A percentile compares a stretch with the other conserved stretches of the same genome.
Evolutionary conservation across 2,888 invertebrate species (phyloP).

Genomic region (Cremastinae sp.): DNA sequence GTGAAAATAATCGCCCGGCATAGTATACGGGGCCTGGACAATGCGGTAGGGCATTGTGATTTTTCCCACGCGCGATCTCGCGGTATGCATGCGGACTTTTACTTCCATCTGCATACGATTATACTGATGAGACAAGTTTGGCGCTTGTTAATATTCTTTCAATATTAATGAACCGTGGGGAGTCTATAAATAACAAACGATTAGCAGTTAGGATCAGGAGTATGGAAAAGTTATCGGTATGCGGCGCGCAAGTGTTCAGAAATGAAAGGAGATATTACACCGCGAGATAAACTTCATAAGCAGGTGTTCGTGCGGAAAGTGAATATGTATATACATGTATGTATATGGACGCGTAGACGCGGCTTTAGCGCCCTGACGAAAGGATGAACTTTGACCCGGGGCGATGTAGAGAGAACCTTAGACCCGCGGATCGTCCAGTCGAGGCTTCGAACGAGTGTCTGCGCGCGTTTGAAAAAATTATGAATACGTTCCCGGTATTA

Average conservation of each 20-base stretch:
- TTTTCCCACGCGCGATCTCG: slow-evolving; percentile 50
- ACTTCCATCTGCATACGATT: slow-evolving; percentile 27
- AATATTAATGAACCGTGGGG: slow-evolving; percentile 51
- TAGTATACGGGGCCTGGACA: slow-evolving; percentile 28
- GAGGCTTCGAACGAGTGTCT: slow-evolving; percentile 22
- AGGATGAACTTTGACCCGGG: slow-evolving; percentile 67
- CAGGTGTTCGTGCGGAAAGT: slow-evolving; percentile 61
- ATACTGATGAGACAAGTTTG: slow-evolving; percentile 35
- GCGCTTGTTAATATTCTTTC: slow-evolving; percentile 49
- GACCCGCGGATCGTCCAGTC: slow-evolving; percentile 53
- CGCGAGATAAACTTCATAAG: slow-evolving; percentile 53
- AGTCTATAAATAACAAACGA: slow-evolving; percentile 56
- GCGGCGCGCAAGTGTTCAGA: slow-evolving; percentile 12
- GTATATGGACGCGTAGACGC: slow-evolving; percentile 25
- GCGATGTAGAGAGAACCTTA: slow-evolving; percentile 59
- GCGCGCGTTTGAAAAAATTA: slow-evolving; percentile 9
- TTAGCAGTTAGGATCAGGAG: slow-evolving; percentile 39
- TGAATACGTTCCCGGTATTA: slow-evolving; percentile 26
- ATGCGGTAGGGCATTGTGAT: slow-evolving; percentile 53
- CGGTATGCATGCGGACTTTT: slow-evolving; percentile 10
- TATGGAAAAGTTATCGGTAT: slow-evolving; percentile 24
- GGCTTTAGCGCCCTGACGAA: slow-evolving; percentile 48
- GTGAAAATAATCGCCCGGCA: slow-evolving; percentile 49
- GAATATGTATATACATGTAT: slow-evolving; percentile 44
- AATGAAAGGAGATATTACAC: slow-evolving; percentile 47